Evolutionary conservation across 2,888 invertebrate genomes (phyloP).

Genomic region (Erebia ligea): DNA sequence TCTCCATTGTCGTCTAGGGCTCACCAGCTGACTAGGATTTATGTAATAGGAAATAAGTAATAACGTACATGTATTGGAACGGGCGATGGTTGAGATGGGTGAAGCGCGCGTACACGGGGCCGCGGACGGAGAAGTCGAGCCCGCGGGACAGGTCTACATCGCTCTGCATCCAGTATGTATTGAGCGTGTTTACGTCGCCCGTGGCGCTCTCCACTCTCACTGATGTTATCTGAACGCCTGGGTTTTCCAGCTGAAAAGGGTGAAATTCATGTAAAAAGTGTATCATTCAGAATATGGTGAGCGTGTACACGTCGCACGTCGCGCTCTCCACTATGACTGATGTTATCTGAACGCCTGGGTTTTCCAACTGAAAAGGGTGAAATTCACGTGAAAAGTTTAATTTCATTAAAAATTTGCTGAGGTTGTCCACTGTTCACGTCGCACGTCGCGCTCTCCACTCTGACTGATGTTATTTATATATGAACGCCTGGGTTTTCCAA

Average conservation of each 20-base stretch:
- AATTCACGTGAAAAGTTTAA: no score
- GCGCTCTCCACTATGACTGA: conserved; percentile 74
- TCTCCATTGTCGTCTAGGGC: no score
- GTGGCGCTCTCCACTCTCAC: conserved; percentile 74
- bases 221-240: conserved; percentile 81
- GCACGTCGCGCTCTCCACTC: conserved; percentile 74
- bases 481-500: conserved; percentile 84
- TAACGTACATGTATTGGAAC: conserved; percentile 85
- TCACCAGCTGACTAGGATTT: no score
- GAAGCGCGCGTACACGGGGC: conserved; percentile 87
- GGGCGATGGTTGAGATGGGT: conserved; percentile 90
- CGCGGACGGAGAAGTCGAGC: conserved; percentile 89
- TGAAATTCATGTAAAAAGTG: no score
- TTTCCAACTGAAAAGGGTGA: conserved; percentile 82
- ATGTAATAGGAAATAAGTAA: not conserved
- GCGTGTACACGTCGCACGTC: conserved; percentile 77
- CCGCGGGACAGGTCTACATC: conserved; percentile 92
- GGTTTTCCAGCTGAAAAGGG: conserved; percentile 83
- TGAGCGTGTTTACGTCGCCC: conserved; percentile 81
- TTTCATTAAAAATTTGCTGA: conserved; percentile 91
- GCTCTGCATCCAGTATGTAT: conserved; percentile 91
- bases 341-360: conserved; percentile 82
- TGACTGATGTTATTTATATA: conserved; percentile 74
- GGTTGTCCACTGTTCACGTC: conserved; percentile 79
- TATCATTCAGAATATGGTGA: conserved; percentile 91